These are phyloP conservation scores for Probaryconus sp. DNA, from an alignment of 1,140 invertebrate species.

Conservation along the genomic window DNA sequence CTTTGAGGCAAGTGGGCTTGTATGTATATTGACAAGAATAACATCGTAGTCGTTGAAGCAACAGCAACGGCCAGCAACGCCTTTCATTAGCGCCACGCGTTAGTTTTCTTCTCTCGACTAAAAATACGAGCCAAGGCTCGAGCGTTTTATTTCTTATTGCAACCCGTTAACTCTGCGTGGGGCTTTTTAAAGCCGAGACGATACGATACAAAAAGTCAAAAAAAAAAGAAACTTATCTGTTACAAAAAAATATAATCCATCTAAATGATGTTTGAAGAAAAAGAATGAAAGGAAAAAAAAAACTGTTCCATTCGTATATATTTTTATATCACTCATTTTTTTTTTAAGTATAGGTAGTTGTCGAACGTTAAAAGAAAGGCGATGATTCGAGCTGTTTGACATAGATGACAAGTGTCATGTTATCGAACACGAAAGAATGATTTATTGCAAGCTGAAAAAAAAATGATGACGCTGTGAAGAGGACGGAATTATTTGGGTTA, in stretches of 20 bases:
- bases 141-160: constrained; percentile 11
- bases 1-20: constrained; percentile 3
- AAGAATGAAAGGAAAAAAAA: not conserved
- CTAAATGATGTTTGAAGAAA: constrained; percentile 1
- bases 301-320: not conserved
- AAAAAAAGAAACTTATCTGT: too few species aligned
- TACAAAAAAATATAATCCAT: too few species aligned
- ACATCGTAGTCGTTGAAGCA: too few species aligned
- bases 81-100: constrained; percentile 8
- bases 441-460: constrained; percentile 6
- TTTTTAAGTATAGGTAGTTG: not conserved
- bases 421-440: constrained; percentile 7
- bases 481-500: constrained; percentile 8
- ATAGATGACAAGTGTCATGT: constrained; percentile 13
- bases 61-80: constrained; percentile 4
- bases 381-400: constrained; percentile 15
- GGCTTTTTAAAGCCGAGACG: constrained; percentile 2
- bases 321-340: not conserved
- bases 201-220: not conserved
- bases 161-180: constrained; percentile 4
- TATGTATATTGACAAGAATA: constrained; percentile 36
- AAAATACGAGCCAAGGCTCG: constrained; percentile 31
- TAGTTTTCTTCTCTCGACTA: constrained; percentile 35
- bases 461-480: not conserved
- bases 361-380: constrained; percentile 8